These are phyloP conservation scores for Pristionchus japonicus DNA, from an alignment of 2,888 invertebrate genomes.

Conservation along the genomic window DNA sequence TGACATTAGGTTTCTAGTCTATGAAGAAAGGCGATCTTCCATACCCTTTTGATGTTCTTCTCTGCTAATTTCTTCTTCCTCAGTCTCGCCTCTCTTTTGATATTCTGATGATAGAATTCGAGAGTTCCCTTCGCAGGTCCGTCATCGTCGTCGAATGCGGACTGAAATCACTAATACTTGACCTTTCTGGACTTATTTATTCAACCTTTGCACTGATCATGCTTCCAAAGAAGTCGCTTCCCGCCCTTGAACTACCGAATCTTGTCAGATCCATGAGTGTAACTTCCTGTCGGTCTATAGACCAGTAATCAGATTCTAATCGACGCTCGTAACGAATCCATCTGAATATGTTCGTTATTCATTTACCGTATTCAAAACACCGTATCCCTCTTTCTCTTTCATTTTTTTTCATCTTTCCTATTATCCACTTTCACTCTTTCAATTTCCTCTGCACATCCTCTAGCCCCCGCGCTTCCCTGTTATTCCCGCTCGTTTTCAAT, in stretches of 20 bases:
- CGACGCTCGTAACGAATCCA: slow-evolving; percentile 57
- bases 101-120: slow-evolving; percentile 56
- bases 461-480: neutral
- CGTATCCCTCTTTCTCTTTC: neutral
- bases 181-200: neutral
- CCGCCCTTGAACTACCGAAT: slow-evolving; percentile 55
- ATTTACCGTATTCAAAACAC: neutral
- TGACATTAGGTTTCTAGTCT: neutral
- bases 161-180: no score
- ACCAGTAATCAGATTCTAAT: slow-evolving; percentile 56
- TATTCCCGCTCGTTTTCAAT: neutral
- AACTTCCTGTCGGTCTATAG: slow-evolving; percentile 53
- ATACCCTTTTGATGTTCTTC: neutral
- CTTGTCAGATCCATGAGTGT: slow-evolving; percentile 53
- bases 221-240: slow-evolving; percentile 49
- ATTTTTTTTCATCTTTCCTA: neutral
- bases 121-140: slow-evolving; percentile 45
- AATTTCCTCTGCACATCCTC: slow-evolving; percentile 17
- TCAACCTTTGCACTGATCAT: slow-evolving; percentile 33
- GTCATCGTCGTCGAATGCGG: neutral
- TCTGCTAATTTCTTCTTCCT: slow-evolving; percentile 37
- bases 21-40: neutral
- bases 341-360: no score
- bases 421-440: neutral
- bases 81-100: slow-evolving; percentile 48